Percentiles rank a stretch among this genome's conserved stretches.
These are phyloP conservation scores for Geodia barretti DNA, from an alignment of 37 sponge, comb jelly and placozoan genomes.

Conservation along the genomic window DNA sequence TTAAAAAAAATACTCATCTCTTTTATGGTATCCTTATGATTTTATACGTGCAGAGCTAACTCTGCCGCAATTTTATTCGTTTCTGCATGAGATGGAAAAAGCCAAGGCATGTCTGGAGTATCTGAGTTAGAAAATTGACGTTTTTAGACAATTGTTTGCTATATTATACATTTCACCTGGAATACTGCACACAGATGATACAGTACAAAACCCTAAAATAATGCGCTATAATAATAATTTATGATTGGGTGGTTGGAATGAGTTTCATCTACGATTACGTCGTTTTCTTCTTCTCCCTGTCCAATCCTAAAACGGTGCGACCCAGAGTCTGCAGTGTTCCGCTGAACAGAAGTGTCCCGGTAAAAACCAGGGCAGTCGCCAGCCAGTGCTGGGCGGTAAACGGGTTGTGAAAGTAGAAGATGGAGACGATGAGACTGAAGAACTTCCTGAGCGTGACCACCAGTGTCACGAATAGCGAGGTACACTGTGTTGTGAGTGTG, in stretches of 20 bases:
- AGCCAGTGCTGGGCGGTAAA: constrained; percentile 94
- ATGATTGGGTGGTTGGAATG: neutral
- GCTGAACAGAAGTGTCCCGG: constrained; percentile 80
- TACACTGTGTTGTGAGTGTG: constrained; percentile 81
- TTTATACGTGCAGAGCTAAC: constrained; percentile 79
- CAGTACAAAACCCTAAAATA: neutral
- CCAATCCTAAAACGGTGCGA: too few relatives aligned
- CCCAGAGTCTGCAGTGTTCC: too few relatives aligned
- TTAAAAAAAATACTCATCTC: too few relatives aligned
- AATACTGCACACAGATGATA: neutral
- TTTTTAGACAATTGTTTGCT: neutral
- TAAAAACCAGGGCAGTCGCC: constrained; percentile 81
- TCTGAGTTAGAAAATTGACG: constrained; percentile 51
- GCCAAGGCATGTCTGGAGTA: constrained; percentile 90
- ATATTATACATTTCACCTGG: neutral
- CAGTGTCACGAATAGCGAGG: constrained; percentile 94
- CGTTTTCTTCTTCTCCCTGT: too few relatives aligned
- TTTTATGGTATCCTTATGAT: too few relatives aligned
- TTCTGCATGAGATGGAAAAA: constrained; percentile 96
- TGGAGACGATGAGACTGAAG: constrained; percentile 86
- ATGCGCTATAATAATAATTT: neutral
- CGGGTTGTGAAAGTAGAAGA: constrained; percentile 92
- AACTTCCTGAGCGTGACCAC: constrained; percentile 94
- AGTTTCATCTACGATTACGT: neutral
- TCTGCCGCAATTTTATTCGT: constrained; percentile 90